Base-by-base conservation (phyloP, 2,888 invertebrate species). In the Spodoptera picta region DNA sequence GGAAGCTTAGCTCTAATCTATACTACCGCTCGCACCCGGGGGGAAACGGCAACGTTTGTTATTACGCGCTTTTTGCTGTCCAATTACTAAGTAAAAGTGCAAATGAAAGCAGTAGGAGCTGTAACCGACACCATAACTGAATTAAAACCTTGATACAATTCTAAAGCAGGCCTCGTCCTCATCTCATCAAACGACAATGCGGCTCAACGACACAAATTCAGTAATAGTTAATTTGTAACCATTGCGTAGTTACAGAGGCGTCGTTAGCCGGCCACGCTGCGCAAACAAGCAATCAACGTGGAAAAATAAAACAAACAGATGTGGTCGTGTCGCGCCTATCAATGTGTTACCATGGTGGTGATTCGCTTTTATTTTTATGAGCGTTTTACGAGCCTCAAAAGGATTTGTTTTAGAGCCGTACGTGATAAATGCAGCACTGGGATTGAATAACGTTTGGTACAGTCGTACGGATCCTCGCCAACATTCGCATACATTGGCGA, bases 221-320 rank as follows among this genome's bases (percentile, higher is more conserved):
- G 60, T 59, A 68, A 74, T 61, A 68, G 62, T 65, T 71, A 70
- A 75, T 77, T 66, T 61, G 68, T 55, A 62, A 68, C 69, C 73
- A 79, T 79, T 73, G 79, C 77, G 69, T 69, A 66, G 73, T 68
- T 61, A 69, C 67, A 77, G 51, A 56, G 69, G 65, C 60, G 65
- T 77, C 79, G 79, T 77, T 67, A 77, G 73, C 53, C 55, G 27
- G 56, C 67, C 60, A 24, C 60, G 66, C 68, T 62, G 73, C 58
- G 71, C 79, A 77, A 79, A 79, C 79, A 77, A 77, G 77, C 77
- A 79, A 79, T 79, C 79, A 79, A 60, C 67, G 69, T 60, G 60
- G 56, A 77, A 75, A 79, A 77, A 77, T 75, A 77, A 79, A 79
- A 73, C 75, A 75, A 77, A 73, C 73, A 69, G 61, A 73, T 77